Base-by-base conservation (phyloP, 2,113 vertebrate genomes). In the Psettodes erumei region DNA sequence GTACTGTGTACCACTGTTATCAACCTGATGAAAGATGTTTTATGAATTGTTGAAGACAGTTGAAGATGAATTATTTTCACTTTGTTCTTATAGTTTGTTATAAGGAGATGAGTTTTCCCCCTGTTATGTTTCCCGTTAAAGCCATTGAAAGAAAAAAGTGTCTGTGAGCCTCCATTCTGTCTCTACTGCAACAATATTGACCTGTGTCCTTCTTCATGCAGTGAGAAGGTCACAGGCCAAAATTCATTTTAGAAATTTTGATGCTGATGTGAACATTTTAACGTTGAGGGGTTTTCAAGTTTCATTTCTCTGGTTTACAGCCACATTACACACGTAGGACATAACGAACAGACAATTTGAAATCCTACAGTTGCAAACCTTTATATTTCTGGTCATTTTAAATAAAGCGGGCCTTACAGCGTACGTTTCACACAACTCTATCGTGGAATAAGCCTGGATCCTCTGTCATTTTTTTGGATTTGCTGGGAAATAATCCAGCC, bases 121-220 rank as follows among this genome's bases (percentile, higher is more conserved):
- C 23, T 56, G 28, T 68, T 23, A 27, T 74, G 53, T 76, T 48
- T 82, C 48, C 25, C 76, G 55, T 86, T 86, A 71, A 89, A 89
- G 59, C 47, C 13, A 30, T 73, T 81, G 32, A 30, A 47, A 86
- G 68, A 66, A 35, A 69, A 4, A 12, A 58, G 15, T 58, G 15
- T 67, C 66, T 79, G 38, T 64, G 12, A 50, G 67, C 19, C 19
- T 83, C 33, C 4, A 3, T 43, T 51, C 12, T 71, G 53, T 76
- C 18, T 47, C 8, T 23, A 25, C 13, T 28, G 28, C 2, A 38
- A 16, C 13, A 43, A n/a, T 28, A 27, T 71, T 47, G 23, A 21
- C 30, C 1, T 3, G 19, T 51, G 32, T 9, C 59, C 7, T 23
- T 38, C 15, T 40, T 32, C 15, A 40, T 6, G 13, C 47, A 30